phyloP scores from a whole-genome alignment of 2,113 vertebrate species.

The Cinclus cinclus region DNA sequence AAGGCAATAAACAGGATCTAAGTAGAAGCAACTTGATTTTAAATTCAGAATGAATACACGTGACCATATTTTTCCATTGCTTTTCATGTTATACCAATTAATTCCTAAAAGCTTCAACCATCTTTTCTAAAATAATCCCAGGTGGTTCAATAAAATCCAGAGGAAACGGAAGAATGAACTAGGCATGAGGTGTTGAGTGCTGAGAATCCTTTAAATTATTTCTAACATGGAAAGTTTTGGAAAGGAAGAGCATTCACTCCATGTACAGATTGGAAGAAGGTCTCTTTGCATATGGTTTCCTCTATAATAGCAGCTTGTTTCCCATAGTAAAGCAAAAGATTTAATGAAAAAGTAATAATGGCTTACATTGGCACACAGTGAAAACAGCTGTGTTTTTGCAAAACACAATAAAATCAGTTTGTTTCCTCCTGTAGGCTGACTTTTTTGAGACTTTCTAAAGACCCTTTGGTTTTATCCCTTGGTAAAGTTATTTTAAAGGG shows the following conservation, averaged over 20 bases:
- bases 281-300: not conserved
- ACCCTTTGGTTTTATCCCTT: not conserved
- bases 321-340: not conserved
- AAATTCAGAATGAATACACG: not conserved
- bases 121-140: not conserved
- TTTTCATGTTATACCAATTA: not conserved
- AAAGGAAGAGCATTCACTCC: not conserved
- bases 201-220: not conserved
- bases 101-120: not conserved
- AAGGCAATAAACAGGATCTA: not conserved
- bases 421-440: not conserved
- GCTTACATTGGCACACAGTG: not conserved
- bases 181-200: not conserved
- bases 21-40: constrained; percentile 7
- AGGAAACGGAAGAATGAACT: not conserved
- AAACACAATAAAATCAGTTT: not conserved
- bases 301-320: not conserved
- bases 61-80: not conserved
- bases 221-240: not conserved
- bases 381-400: not conserved
- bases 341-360: constrained; percentile 18
- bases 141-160: not conserved
- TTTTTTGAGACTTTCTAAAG: not conserved
- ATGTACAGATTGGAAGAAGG: not conserved
- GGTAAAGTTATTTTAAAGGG: not conserved